Evolutionary conservation across 2,888 invertebrate genomes (phyloP).

Genomic region (Luffia ferchaultella): DNA sequence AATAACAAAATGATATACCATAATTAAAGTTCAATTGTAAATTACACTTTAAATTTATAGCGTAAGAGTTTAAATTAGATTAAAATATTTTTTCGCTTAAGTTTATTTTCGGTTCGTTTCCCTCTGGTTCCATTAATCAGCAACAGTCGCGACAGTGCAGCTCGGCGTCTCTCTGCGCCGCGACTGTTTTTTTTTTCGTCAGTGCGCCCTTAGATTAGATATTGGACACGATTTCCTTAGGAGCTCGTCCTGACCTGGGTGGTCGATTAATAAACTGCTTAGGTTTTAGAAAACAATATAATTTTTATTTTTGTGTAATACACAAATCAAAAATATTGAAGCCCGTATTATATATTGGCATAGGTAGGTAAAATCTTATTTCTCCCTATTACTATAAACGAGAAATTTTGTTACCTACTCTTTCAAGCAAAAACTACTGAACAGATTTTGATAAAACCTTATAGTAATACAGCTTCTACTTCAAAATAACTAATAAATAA

Average conservation of each 20-base stretch:
- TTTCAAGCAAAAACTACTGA: no score
- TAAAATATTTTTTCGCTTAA: conserved; percentile 16
- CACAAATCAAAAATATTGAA: no score
- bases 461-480: no score
- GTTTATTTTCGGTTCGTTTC: conserved; percentile 43
- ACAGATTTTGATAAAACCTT: no score
- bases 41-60: neutral
- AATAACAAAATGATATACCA: conserved; percentile 12
- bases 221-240: conserved; percentile 62
- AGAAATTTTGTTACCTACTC: no score
- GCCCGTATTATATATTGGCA: no score
- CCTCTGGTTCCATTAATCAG: conserved; percentile 61
- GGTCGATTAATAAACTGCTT: conserved; percentile 31
- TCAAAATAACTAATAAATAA: no score
- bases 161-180: conserved; percentile 42
- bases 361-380: no score
- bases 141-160: conserved; percentile 61
- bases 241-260: conserved; percentile 36
- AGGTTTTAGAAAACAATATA: no score
- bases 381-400: no score
- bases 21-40: conserved; percentile 4
- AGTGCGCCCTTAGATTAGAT: conserved; percentile 57
- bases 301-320: no score
- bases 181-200: conserved; percentile 47
- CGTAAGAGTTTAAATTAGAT: conserved; percentile 16